phyloP scores from a whole-genome alignment of 2,888 invertebrate genomes.

The Folsomia manolachei region DNA sequence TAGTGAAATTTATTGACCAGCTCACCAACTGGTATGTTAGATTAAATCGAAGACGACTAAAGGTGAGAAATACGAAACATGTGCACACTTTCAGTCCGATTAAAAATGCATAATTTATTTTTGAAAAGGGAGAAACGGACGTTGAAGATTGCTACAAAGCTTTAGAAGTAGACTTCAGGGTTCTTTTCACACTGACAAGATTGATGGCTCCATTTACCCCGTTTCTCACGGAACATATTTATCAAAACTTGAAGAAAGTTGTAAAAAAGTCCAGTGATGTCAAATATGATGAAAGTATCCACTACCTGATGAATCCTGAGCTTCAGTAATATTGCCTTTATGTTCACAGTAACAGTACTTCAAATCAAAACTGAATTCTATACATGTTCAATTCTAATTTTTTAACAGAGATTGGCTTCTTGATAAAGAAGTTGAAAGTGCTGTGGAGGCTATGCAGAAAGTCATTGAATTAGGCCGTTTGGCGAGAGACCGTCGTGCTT shows the following conservation, averaged over 20 bases:
- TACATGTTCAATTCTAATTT: neutral
- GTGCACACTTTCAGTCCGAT: neutral
- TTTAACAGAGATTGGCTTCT: constrained; percentile 64
- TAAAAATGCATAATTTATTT: neutral
- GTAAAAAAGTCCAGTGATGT: constrained; percentile 54
- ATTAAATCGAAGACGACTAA: constrained; percentile 90
- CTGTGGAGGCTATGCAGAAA: constrained; percentile 88
- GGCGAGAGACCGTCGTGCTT: constrained; percentile 85
- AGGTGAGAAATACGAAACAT: constrained; percentile 55
- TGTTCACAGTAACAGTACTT: too few relatives aligned
- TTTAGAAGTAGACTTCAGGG: constrained; percentile 80
- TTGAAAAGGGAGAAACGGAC: constrained; percentile 74
- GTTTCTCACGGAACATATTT: constrained; percentile 92
- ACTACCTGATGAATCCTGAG: constrained; percentile 85
- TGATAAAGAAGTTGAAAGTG: constrained; percentile 78
- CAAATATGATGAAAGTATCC: constrained; percentile 71
- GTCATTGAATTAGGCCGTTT: constrained; percentile 92
- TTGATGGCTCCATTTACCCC: constrained; percentile 98
- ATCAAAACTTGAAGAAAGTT: constrained; percentile 75
- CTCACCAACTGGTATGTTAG: constrained; percentile 98
- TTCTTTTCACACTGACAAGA: constrained; percentile 81
- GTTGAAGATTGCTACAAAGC: constrained; percentile 76
- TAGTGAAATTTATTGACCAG: constrained; percentile 95
- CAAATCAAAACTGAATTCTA: neutral
- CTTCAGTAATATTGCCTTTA: constrained; percentile 55